phyloP scores from a whole-genome alignment of 2,888 invertebrate genomes.

The Dolichopus griseipennis region DNA sequence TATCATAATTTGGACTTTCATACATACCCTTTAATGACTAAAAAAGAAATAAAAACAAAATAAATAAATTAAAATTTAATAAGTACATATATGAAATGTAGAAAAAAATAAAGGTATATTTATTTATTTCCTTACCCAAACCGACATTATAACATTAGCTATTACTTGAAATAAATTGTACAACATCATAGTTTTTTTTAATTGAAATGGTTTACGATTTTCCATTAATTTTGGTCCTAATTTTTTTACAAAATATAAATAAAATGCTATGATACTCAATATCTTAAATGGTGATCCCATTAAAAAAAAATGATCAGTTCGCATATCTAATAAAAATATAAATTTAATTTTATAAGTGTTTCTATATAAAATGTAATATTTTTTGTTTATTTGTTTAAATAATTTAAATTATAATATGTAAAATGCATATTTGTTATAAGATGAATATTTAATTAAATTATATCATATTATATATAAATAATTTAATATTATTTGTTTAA shows the following conservation, averaged over 20 bases:
- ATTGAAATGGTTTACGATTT: slow-evolving; percentile 51
- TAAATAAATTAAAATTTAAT: background rate
- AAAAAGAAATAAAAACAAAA: background rate
- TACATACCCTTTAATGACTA: background rate
- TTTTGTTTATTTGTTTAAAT: too few relatives aligned
- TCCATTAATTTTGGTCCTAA: slow-evolving; percentile 64
- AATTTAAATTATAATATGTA: too few relatives aligned
- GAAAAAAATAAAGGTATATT: background rate
- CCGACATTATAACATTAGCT: slow-evolving; percentile 4
- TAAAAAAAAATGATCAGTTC: slow-evolving; percentile 56
- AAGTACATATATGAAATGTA: background rate
- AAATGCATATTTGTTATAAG: too few relatives aligned
- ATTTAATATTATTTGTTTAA: too few relatives aligned
- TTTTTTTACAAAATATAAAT: slow-evolving; percentile 58
- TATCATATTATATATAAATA: too few relatives aligned
- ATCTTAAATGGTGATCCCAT: slow-evolving; percentile 56
- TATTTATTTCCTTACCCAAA: background rate
- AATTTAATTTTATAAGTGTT: too few relatives aligned
- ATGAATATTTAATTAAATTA: too few relatives aligned
- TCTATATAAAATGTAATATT: too few relatives aligned
- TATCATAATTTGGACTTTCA: too few relatives aligned
- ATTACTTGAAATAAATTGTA: slow-evolving; percentile 13
- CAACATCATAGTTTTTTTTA: slow-evolving; percentile 54
- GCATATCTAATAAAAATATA: slow-evolving; percentile 45
- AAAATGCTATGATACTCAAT: slow-evolving; percentile 47